These are phyloP conservation scores for Mustela nigripes DNA, from an alignment of 2,113 vertebrate species.

Conservation along the genomic window DNA sequence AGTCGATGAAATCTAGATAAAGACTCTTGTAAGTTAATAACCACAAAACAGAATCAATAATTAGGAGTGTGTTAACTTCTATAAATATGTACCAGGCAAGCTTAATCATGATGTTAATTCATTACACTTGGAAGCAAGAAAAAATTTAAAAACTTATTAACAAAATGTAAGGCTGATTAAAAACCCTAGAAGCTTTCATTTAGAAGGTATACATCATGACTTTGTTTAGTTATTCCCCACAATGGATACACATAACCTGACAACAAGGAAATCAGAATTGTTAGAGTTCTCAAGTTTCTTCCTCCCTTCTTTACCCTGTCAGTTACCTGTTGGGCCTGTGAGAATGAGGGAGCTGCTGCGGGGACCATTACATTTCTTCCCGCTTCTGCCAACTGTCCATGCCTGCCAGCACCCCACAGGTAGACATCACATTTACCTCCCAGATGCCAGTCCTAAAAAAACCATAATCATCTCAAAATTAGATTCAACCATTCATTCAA, in stretches of 20 bases:
- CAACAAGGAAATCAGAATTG: neutral
- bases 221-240: constrained; percentile 43
- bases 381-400: constrained; percentile 97
- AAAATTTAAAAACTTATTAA: constrained; percentile 45
- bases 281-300: constrained; percentile 16
- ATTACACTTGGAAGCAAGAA: constrained; percentile 25
- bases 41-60: neutral
- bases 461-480: constrained; percentile 44
- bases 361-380: constrained; percentile 97
- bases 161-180: constrained; percentile 19
- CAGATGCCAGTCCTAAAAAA: constrained; percentile 96
- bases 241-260: neutral
- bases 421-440: constrained; percentile 97
- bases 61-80: constrained; percentile 40
- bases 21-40: neutral
- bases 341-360: constrained; percentile 94
- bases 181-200: constrained; percentile 31
- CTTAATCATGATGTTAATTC: constrained; percentile 12
- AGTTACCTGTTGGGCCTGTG: constrained; percentile 96
- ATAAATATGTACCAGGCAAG: neutral
- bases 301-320: neutral
- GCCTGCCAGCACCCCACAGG: constrained; percentile 97
- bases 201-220: constrained; percentile 16
- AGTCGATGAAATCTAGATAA: neutral
- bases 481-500: constrained; percentile 43